phyloP scores from a whole-genome alignment of 2,797 vertebrate genomes.

The Chiroxiphia lanceolata region DNA sequence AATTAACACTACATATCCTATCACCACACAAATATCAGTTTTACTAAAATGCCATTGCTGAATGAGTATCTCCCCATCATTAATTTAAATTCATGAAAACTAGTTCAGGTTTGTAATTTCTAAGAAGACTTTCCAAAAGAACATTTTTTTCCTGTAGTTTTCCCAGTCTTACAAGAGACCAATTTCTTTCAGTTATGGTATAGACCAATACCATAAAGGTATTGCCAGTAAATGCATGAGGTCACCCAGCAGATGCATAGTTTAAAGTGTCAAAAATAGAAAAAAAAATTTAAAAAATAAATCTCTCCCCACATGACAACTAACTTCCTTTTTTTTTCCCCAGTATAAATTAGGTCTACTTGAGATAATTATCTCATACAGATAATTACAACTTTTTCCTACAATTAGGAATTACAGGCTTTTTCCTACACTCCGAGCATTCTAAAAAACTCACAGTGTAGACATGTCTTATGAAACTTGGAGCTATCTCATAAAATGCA shows the following conservation, averaged over 20 bases:
- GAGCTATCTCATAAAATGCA: background rate
- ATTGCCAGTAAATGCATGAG: background rate
- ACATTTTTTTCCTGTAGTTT: background rate
- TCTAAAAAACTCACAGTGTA: background rate
- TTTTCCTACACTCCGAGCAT: background rate
- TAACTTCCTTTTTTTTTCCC: rapidly evolving
- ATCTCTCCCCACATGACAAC: background rate
- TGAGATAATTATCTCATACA: background rate
- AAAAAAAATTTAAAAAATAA: rapidly evolving
- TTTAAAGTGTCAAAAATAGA: background rate
- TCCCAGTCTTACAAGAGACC: background rate
- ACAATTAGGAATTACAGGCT: background rate
- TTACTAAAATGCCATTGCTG: background rate
- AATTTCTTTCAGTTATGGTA: background rate
- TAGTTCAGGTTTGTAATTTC: background rate
- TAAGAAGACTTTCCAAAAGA: background rate
- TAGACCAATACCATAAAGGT: background rate
- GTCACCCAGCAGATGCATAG: background rate
- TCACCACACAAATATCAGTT: background rate
- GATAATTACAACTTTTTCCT: background rate
- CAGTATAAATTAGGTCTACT: background rate
- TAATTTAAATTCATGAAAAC: background rate
- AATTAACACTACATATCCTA: background rate
- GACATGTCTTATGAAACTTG: background rate
- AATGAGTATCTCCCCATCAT: background rate